A percentile compares a stretch with the other conserved stretches of the same genome.
Conservation (phyloP, 2,888 invertebrate genomes). For the Carabus problematicus region DNA sequence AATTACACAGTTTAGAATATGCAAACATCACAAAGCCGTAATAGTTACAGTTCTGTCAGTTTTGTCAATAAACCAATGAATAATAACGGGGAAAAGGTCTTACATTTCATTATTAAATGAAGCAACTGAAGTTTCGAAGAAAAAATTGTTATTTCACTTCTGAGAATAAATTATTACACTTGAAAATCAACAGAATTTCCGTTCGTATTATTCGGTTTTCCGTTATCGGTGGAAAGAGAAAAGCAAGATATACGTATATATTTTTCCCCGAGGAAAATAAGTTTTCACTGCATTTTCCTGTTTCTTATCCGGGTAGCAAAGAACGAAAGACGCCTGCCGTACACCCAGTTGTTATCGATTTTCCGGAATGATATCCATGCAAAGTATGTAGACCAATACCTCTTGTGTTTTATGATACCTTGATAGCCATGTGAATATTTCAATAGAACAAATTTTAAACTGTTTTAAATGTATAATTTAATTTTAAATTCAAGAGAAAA, state of each 20-base stretch:
- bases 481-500: too few species aligned
- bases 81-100: neutral
- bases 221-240: constrained; percentile 10
- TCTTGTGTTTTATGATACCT: constrained; percentile 38
- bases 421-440: constrained; percentile 46
- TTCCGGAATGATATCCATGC: constrained; percentile 9
- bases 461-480: neutral
- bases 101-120: too few species aligned
- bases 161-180: too few species aligned
- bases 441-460: constrained; percentile 47
- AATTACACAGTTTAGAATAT: neutral
- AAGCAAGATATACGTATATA: constrained; percentile 11
- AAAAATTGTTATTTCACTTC: too few species aligned
- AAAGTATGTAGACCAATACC: constrained; percentile 20
- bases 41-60: neutral
- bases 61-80: neutral
- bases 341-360: constrained; percentile 35
- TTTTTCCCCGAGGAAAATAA: constrained; percentile 23
- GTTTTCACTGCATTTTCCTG: constrained; percentile 40
- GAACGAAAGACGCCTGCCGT: neutral
- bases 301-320: constrained; percentile 24
- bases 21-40: neutral
- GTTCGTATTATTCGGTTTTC: constrained; percentile 13
- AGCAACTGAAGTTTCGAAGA: too few species aligned
- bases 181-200: constrained; percentile 14